Conservation (phyloP, 2,113 vertebrate species). For the Brachypteracias leptosomus region DNA sequence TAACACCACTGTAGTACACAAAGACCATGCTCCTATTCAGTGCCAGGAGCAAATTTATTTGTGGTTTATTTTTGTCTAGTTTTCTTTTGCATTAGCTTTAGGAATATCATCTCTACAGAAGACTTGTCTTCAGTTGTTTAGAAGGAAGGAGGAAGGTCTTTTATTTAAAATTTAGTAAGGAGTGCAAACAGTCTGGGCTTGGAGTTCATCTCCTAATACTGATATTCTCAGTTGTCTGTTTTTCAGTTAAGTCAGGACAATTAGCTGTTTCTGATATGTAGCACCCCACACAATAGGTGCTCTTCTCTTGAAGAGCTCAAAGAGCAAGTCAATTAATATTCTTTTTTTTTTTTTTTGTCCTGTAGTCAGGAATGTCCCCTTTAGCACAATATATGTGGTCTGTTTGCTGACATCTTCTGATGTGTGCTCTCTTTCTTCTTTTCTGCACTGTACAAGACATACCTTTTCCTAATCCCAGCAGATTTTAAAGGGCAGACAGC, state of each 20-base stretch:
- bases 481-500: neutral
- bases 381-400: neutral
- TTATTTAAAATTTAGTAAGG: neutral
- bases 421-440: neutral
- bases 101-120: neutral
- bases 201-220: neutral
- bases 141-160: neutral
- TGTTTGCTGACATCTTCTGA: neutral
- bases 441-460: neutral
- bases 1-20: neutral
- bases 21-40: neutral
- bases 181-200: neutral
- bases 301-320: neutral
- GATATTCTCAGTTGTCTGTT: neutral
- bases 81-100: neutral
- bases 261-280: neutral
- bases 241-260: neutral
- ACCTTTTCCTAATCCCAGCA: neutral
- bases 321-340: neutral
- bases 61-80: neutral
- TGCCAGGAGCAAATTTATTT: neutral
- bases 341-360: neutral
- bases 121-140: neutral
- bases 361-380: neutral
- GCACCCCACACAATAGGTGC: neutral